Conservation (phyloP, 2,113 vertebrate genomes). For the Danio rerio region GRCz12tu NC_133178.1:11825501-11826000, state of each 20-base stretch:
- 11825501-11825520: not conserved
- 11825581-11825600: not conserved
- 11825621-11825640: not conserved
- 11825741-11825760: not conserved
- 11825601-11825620: not conserved
- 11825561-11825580: constrained; percentile 10
- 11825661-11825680: constrained; percentile 1
- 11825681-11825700: constrained; percentile 28
- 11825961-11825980: constrained; percentile 10
- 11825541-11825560: not conserved
- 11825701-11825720: not conserved
- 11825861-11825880: too few species aligned
- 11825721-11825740: not conserved
- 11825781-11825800: not conserved
- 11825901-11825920: not conserved
- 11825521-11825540: constrained; percentile 2
- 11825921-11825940: constrained; percentile 12
- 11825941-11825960: constrained; percentile 15
- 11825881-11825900: too few species aligned
- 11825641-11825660: not conserved
- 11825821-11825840: too few species aligned
- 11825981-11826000: not conserved
- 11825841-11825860: too few species aligned
- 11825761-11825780: not conserved
- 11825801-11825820: too few species aligned